Base-by-base conservation (phyloP, 92 coral and sea anemone genomes). In the Porites lobata region DNA sequence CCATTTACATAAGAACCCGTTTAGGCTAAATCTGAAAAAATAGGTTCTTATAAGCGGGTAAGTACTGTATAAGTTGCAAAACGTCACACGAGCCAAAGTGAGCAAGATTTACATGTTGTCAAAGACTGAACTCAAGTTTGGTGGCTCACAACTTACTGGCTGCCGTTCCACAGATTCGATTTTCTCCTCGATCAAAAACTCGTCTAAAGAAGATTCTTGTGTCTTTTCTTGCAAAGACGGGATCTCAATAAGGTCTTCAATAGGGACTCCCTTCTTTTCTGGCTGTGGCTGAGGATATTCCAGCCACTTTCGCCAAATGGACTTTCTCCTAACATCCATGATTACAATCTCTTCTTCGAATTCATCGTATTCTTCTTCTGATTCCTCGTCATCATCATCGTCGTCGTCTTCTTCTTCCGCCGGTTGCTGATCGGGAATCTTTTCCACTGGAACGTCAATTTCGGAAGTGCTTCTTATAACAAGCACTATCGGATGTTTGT, bases 311-410 rank as follows among this genome's bases (percentile, higher is more conserved):
- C 78, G 57, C 86, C 86, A 82, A 57, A 69, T 11, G 9, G 86
- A 78, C 20, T 32, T 82, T 58, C 78, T 70, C 58, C 76, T 56
- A 12, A 82, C 69, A 29, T 82, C 59, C 78, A 82, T 32, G 21
- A 82, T 38, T 13, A 82, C 66, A 65, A 82, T 54, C 78, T 32
- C 86, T 61, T 82, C 86, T 43, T 82, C 78, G 52, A 82, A 82
- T 70, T 71, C 86, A 10, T 82, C 86, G 21, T 75, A 75, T 24
- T 32, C 86, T 43, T 82, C 61, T 56, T 56, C 61, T 10, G 61
- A 56, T 56, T 56, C 61, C 61, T 56, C 15, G 11, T 38, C 47
- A 38, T 38, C 47, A 38, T 38, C 47, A 38, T 38, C 5, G 47
- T 56, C 61, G 14, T 11, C 3, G 61, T 56, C 61, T 9, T 56